Percentiles rank a stretch among this genome's conserved stretches.
Conservation (phyloP, 2,888 invertebrate species). For the Caenorhabditis becei region DNA sequence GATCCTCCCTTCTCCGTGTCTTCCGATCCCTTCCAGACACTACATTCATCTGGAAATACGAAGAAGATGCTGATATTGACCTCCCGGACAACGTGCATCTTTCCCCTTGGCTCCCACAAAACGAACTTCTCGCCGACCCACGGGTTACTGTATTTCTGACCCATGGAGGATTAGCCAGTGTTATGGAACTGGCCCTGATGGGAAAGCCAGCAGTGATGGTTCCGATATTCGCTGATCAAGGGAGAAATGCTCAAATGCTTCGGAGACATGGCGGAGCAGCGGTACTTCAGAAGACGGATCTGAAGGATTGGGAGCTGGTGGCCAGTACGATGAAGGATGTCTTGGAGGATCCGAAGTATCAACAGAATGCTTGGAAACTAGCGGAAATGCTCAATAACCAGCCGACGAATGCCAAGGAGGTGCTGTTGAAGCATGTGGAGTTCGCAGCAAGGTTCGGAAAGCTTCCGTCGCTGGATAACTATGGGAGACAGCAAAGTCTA, state of each 20-base stretch:
- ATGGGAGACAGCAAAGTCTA: slow-evolving; percentile 36
- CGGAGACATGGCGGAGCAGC: slow-evolving; percentile 58
- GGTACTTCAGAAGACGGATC: slow-evolving; percentile 59
- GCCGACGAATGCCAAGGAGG: slow-evolving; percentile 65
- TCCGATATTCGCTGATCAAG: slow-evolving; percentile 71
- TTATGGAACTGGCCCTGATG: slow-evolving; percentile 61
- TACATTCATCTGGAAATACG: slow-evolving; percentile 73
- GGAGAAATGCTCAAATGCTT: slow-evolving; percentile 67
- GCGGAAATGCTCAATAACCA: slow-evolving; percentile 62
- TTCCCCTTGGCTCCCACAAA: slow-evolving; percentile 53
- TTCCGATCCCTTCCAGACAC: slow-evolving; percentile 55
- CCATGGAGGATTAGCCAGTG: slow-evolving; percentile 64
- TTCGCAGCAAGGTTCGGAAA: slow-evolving; percentile 48
- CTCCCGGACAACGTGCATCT: slow-evolving; percentile 62
- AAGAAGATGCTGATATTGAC: slow-evolving; percentile 51
- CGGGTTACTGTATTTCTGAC: slow-evolving; percentile 64
- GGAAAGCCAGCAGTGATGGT: slow-evolving; percentile 64
- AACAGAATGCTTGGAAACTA: slow-evolving; percentile 51
- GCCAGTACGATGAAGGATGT: slow-evolving; percentile 48
- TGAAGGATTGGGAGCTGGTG: slow-evolving; percentile 41
- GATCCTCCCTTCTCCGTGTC: slow-evolving; percentile 34
- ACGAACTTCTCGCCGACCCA: slow-evolving; percentile 56
- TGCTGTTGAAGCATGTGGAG: slow-evolving; percentile 66
- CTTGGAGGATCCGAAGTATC: slow-evolving; percentile 56
- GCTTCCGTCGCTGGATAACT: background rate